These are phyloP conservation scores for Neocrepidodera transversa DNA, from an alignment of 2,888 invertebrate genomes.

Conservation along the genomic window DNA sequence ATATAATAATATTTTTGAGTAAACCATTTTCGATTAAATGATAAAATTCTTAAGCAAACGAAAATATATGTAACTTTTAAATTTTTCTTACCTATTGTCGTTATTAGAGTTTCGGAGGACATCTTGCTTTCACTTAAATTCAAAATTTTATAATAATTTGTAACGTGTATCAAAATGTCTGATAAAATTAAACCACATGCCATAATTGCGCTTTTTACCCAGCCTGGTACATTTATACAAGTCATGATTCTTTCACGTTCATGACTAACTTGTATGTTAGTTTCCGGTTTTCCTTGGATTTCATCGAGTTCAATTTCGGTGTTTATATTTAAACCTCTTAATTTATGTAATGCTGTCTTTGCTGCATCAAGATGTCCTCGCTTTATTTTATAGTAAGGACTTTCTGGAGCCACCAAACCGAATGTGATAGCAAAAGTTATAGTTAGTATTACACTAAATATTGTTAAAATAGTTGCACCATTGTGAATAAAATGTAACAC, in stretches of 20 bases:
- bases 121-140: no score
- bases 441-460: background rate
- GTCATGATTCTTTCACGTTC: constrained; percentile 2
- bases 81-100: no score
- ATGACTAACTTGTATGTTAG: background rate
- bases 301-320: background rate
- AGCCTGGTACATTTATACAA: constrained; percentile 2
- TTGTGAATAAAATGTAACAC: background rate
- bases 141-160: no score
- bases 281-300: background rate
- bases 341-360: background rate
- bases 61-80: no score
- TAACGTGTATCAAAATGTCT: no score
- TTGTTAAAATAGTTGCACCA: background rate
- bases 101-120: no score
- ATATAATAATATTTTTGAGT: no score
- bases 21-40: no score
- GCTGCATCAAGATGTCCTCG: background rate
- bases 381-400: background rate
- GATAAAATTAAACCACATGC: no score
- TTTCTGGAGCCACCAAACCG: background rate
- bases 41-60: no score
- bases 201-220: constrained; percentile 1
- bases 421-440: background rate
- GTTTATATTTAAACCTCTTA: background rate